Evolutionary conservation across 2,888 invertebrate genomes (phyloP).

Genomic region (Netelia inedita): DNA sequence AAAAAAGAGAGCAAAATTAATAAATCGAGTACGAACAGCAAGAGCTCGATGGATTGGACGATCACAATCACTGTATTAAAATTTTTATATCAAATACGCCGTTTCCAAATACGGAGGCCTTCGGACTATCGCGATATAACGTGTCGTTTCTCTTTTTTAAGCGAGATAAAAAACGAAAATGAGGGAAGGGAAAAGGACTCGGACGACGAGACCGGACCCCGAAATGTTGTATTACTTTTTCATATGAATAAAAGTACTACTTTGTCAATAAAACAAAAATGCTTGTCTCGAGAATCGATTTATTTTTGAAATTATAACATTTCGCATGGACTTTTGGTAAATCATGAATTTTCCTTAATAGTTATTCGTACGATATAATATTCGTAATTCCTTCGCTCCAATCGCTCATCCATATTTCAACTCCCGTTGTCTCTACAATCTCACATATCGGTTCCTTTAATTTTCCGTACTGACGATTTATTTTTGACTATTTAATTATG

Average conservation of each 20-base stretch:
- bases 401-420: too few relatives aligned
- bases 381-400: too few relatives aligned
- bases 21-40: constrained; percentile 9
- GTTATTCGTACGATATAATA: too few relatives aligned
- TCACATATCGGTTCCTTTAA: too few relatives aligned
- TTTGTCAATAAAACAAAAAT: constrained; percentile 81
- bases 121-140: constrained; percentile 73
- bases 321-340: too few relatives aligned
- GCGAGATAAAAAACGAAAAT: constrained; percentile 65
- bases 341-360: too few relatives aligned
- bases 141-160: constrained; percentile 65
- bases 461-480: too few relatives aligned
- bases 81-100: constrained; percentile 36
- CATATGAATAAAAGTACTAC: constrained; percentile 84
- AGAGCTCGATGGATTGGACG: constrained; percentile 14
- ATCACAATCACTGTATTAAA: constrained; percentile 24
- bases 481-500: too few relatives aligned
- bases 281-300: neutral
- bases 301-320: too few relatives aligned
- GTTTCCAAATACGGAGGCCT: constrained; percentile 71
- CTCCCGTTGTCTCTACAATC: too few relatives aligned
- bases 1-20: neutral
- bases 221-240: constrained; percentile 83
- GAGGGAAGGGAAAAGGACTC: constrained; percentile 42
- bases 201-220: constrained; percentile 73